These are phyloP conservation scores for Erebia ligea DNA, from an alignment of 2,888 invertebrate species.

Conservation along the genomic window DNA sequence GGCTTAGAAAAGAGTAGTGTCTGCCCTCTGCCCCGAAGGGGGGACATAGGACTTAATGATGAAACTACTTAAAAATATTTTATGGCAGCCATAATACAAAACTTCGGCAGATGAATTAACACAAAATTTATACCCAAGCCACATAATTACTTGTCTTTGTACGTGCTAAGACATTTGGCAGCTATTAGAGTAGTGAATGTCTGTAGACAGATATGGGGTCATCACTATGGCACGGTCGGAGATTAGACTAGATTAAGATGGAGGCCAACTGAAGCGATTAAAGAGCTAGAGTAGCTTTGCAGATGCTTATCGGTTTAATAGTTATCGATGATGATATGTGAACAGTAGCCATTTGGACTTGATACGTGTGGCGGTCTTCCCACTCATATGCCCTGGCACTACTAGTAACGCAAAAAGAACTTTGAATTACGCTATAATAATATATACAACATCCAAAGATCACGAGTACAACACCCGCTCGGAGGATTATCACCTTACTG, in stretches of 20 bases:
- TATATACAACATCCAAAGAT: too few relatives aligned
- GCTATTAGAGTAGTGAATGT: neutral
- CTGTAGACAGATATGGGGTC: neutral
- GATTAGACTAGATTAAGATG: constrained; percentile 5
- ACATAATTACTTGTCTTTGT: neutral
- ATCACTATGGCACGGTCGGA: neutral
- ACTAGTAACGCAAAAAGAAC: too few relatives aligned
- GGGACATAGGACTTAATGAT: too few relatives aligned
- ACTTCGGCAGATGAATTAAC: neutral
- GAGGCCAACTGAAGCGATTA: constrained; percentile 10
- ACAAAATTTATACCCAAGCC: too few relatives aligned
- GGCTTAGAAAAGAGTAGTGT: too few relatives aligned
- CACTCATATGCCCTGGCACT: too few relatives aligned
- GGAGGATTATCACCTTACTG: too few relatives aligned
- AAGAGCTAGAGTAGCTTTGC: constrained; percentile 4
- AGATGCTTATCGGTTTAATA: constrained; percentile 1
- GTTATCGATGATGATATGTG: constrained; percentile 10
- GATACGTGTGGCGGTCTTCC: too few relatives aligned
- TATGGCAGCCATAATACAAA: neutral
- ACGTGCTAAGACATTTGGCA: constrained; percentile 3
- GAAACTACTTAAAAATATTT: too few relatives aligned
- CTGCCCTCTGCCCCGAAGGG: too few relatives aligned
- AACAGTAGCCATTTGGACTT: neutral
- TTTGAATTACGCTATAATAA: too few relatives aligned
- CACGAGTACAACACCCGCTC: too few relatives aligned